Evolutionary conservation across 1,140 invertebrate species (phyloP).

Genomic region (Diachasma alloeum): DNA sequence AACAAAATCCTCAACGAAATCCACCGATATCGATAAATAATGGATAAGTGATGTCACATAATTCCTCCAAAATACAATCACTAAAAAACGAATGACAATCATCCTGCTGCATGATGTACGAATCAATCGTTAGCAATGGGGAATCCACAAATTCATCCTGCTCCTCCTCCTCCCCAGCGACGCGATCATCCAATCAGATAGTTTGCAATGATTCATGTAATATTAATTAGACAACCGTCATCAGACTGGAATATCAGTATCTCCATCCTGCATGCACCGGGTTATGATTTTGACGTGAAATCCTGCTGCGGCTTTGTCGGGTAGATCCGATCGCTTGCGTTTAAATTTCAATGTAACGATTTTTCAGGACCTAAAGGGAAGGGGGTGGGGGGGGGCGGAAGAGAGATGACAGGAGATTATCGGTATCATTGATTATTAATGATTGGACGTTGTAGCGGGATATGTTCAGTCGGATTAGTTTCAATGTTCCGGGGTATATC

Average conservation of each 20-base stretch:
- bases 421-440: no score
- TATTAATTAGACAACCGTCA: constrained; percentile 6
- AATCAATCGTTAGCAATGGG: background rate
- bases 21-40: background rate
- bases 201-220: background rate
- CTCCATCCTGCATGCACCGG: background rate
- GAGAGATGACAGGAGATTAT: no score
- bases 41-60: background rate
- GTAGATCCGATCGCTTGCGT: no score
- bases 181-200: background rate
- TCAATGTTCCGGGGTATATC: no score
- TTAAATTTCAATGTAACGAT: no score
- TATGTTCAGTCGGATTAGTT: no score
- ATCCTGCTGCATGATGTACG: background rate
- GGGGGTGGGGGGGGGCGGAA: no score
- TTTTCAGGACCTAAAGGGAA: no score
- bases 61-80: background rate
- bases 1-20: background rate
- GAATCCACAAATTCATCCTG: background rate
- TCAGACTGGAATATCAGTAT: constrained; percentile 1
- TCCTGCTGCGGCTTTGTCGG: background rate
- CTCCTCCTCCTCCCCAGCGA: background rate
- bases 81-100: background rate
- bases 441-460: no score
- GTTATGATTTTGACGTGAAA: background rate